Base-by-base conservation (phyloP, 2,797 vertebrate species). In the Acanthurus lineatus region DNA sequence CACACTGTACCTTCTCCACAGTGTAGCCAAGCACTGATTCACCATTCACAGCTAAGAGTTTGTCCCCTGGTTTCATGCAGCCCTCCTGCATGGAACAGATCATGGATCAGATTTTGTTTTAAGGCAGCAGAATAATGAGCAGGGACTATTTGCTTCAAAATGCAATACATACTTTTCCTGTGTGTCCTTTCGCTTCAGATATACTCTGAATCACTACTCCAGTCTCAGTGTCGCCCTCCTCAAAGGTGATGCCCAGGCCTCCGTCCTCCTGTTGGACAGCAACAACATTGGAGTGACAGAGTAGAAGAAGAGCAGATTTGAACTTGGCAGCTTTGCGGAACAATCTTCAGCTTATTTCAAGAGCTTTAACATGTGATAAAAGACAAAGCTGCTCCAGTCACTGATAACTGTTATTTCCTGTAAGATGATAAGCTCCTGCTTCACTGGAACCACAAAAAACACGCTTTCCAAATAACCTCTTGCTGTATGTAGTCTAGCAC, bases 41-140 rank as follows among this genome's bases (percentile, higher is more conserved):
- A 79, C 96, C 95, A 77, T 98, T 96, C 74, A 97, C 93, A 66
- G 96, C 94, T 73, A 96, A 81, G 74, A 97, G 96, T 61, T 86
- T 93, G 92, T 97, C 96, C 63, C 96, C 97, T 69, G 96, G 89
- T 87, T 94, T 95, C 80, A 97, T 94, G 69, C 92, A 94, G 54
- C 94, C 96, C 82, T 97, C 97, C 97, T 98, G 73, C n/a, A 91
- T 49, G 85, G 22, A 89, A 79, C 32, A 79, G 7, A 77, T 71
- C 22, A 60, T 25, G 25, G 25, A 25, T 25, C 25, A 0, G 32
- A 1, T 2, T 28, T 15, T 22, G 8, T 84, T 52, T 68, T 53
- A 49, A 53, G 48, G 11, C 17, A 61, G 14, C 32, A 7, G 3
- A 14, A 25, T 12, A 12, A 47, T 6, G 2, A 2, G 2, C 11